Conservation (phyloP, 2,888 invertebrate genomes). For the Oscheius onirici region DNA sequence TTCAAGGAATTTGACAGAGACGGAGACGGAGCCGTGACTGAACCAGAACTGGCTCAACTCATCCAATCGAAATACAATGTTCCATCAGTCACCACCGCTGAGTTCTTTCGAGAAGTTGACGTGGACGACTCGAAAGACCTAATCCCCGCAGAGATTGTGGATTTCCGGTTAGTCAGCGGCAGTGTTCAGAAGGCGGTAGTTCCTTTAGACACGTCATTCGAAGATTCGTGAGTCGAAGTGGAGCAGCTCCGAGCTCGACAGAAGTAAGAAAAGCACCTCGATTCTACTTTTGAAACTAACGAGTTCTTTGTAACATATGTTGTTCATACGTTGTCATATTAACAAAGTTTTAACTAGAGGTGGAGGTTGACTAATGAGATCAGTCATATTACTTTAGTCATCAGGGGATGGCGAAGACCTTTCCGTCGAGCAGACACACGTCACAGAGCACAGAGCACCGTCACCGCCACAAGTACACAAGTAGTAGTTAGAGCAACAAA, state of each 20-base stretch:
- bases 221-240: background rate
- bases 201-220: constrained; percentile 23
- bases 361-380: no score
- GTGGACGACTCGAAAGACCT: constrained; percentile 63
- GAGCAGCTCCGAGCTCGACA: background rate
- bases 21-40: constrained; percentile 62
- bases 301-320: constrained; percentile 3
- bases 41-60: constrained; percentile 63
- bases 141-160: constrained; percentile 69
- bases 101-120: constrained; percentile 65
- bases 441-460: constrained; percentile 14
- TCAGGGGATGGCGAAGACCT: constrained; percentile 17
- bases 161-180: constrained; percentile 55
- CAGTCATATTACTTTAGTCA: constrained; percentile 13
- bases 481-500: background rate
- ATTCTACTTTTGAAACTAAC: constrained; percentile 7
- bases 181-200: background rate
- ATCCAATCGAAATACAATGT: constrained; percentile 67
- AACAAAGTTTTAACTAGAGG: background rate
- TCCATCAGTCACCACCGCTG: constrained; percentile 53
- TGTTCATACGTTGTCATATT: constrained; percentile 10
- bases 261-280: constrained; percentile 16
- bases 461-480: background rate
- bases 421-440: background rate
- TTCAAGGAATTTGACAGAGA: constrained; percentile 67